Percentiles rank a stretch among this genome's conserved stretches.
phyloP scores from a whole-genome alignment of 2,113 vertebrate genomes.

The cattle (Bos taurus) region ARS-UCD2.0 NC_037337.1:69801001-69801500 shows the following conservation, averaged over 20 bases:
- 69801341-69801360: neutral
- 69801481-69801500: neutral
- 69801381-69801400: slow-evolving; percentile 3
- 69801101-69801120: neutral
- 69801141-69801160: neutral
- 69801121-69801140: neutral
- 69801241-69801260: neutral
- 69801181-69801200: neutral
- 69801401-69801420: neutral
- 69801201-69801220: neutral
- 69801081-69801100: neutral
- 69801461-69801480: neutral
- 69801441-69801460: neutral
- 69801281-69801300: neutral
- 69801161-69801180: neutral
- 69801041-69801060: neutral
- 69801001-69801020: neutral
- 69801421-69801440: neutral
- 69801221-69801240: neutral
- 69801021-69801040: neutral
- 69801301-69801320: neutral
- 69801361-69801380: neutral
- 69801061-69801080: neutral
- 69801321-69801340: neutral
- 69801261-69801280: neutral